Conservation (phyloP, 2,113 vertebrate genomes). For the Pteronura brasiliensis region DNA sequence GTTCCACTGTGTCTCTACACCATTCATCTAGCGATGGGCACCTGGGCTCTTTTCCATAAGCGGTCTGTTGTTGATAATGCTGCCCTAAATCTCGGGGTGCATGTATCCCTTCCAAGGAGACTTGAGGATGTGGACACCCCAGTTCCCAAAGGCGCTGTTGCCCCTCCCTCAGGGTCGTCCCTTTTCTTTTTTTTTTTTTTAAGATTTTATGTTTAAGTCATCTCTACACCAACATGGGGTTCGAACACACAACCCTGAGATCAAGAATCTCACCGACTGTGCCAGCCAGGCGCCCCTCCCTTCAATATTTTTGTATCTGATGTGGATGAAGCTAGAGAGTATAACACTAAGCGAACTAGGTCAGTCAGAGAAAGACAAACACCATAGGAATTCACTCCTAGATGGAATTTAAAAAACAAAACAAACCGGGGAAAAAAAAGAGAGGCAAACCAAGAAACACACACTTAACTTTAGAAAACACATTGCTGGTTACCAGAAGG, state of each 20-base stretch:
- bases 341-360: not conserved
- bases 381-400: not conserved
- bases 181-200: not conserved
- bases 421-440: accelerated
- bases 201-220: not conserved
- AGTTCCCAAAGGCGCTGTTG: not conserved
- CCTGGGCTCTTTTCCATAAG: not conserved
- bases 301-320: not conserved
- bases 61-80: not conserved
- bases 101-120: not conserved
- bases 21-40: not conserved
- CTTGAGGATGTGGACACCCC: not conserved
- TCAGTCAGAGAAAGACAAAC: not conserved
- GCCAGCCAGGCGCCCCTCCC: not conserved
- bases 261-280: not conserved
- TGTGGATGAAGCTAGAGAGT: not conserved
- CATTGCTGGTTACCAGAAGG: no score
- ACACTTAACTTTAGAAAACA: not conserved
- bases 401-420: not conserved
- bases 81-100: not conserved
- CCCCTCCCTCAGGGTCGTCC: not conserved
- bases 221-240: not conserved
- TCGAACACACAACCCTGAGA: not conserved
- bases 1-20: not conserved
- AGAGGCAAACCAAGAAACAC: not conserved